Evolutionary conservation across 2,113 vertebrate genomes (phyloP).

Genomic region (Harpagus bidentatus): DNA sequence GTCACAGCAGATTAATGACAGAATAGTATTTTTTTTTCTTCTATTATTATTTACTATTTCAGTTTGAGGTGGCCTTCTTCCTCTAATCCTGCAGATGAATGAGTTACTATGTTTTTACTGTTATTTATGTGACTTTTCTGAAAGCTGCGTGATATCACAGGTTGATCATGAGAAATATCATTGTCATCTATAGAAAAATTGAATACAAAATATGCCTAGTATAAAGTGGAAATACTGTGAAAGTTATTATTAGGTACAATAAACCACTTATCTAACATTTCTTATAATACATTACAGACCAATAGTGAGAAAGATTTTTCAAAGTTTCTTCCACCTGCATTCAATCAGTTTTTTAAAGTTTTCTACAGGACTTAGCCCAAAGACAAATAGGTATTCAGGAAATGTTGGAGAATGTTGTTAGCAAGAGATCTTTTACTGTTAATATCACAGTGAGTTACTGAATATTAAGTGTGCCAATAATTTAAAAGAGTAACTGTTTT

Average conservation of each 20-base stretch:
- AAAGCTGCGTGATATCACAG: background rate
- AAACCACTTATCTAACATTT: background rate
- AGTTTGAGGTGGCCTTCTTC: background rate
- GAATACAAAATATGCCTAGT: background rate
- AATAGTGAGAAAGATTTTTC: background rate
- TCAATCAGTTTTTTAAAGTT: background rate
- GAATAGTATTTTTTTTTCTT: background rate
- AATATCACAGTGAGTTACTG: background rate
- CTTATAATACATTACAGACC: background rate
- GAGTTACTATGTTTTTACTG: background rate
- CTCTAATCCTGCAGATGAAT: background rate
- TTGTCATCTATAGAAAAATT: background rate
- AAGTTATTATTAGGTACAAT: background rate
- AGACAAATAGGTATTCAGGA: background rate
- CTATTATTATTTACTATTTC: background rate
- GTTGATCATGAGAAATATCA: background rate
- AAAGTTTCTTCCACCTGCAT: background rate
- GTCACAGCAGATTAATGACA: background rate
- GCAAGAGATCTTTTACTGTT: background rate
- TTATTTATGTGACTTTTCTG: background rate
- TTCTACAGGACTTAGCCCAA: background rate
- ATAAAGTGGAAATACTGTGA: background rate
- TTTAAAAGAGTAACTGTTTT: background rate
- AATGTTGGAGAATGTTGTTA: background rate
- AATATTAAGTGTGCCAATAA: background rate